Conservation (phyloP, 2,888 invertebrate genomes). For the Pristionchus japonicus region DNA sequence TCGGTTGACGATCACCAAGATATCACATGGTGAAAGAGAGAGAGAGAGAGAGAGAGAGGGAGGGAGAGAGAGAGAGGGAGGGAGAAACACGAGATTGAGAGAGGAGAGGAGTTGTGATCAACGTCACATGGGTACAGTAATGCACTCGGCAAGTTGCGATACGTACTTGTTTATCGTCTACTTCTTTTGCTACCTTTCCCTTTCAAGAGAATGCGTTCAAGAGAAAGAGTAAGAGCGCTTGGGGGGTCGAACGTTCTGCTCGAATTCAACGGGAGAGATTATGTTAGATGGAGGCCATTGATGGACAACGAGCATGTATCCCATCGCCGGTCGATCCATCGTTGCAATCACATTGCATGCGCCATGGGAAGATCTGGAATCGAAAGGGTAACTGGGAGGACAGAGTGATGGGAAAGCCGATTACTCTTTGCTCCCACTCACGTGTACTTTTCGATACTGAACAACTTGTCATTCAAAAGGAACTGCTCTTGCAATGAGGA, state of each 20-base stretch:
- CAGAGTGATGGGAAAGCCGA: not conserved
- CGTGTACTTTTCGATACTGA: too few species aligned
- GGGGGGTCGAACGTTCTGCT: conserved; percentile 49
- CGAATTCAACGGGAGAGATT: conserved; percentile 43
- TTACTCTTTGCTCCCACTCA: too few species aligned
- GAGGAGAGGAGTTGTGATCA: not conserved
- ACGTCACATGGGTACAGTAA: conserved; percentile 12
- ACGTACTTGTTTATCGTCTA: conserved; percentile 23
- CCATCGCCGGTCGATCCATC: conserved; percentile 47
- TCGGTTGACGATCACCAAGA: not conserved
- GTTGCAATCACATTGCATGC: conserved; percentile 47
- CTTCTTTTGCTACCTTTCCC: not conserved
- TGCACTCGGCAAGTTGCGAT: not conserved
- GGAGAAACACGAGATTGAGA: too few species aligned
- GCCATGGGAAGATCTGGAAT: conserved; percentile 49
- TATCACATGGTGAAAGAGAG: conserved; percentile 30
- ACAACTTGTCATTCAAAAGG: too few species aligned
- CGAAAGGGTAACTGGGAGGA: not conserved
- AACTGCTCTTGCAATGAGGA: too few species aligned
- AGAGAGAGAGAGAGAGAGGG: not conserved
- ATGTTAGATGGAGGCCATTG: conserved; percentile 51
- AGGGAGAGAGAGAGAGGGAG: not conserved
- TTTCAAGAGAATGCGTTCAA: too few species aligned
- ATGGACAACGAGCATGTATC: conserved; percentile 52
- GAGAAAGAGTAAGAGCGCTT: conserved; percentile 45